Evolutionary conservation across 1,140 invertebrate genomes (phyloP), one percentile per base, ranked within the genome.

Genomic region (Danaus melanippus): DNA sequence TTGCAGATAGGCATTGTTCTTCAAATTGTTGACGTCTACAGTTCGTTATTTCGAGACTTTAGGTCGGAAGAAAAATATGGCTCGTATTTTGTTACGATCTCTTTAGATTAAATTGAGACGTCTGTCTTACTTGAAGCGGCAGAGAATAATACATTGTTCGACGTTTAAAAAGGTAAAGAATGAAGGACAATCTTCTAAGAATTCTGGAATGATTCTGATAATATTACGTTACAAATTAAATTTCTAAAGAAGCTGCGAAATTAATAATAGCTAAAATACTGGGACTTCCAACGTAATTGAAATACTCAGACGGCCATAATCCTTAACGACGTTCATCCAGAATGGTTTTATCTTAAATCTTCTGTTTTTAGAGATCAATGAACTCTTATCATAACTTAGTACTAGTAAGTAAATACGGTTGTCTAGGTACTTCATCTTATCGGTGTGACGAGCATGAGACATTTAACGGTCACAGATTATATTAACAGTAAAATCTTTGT

Each of bases 351-450:
- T 32, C 21, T 32, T 32, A 32, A 32, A 32, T 17, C 41, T 39
- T 46, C 45, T 43, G 52, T 54, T 54, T 50, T 44, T 15, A 42
- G 55, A 60, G 64, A 56, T 63, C 59, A 59, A 21, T 53, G 64
- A 66, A 60, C 66, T 40, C 60, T 64, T 69, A 69, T 66, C 66
- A 61, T 44, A 32, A 40, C 43, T 46, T 43, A 44, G 53, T 44
- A 47, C 46, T 42, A 32, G 21, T 42, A 42, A 49, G 50, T 58
- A 58, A 65, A 64, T 59, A 62, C 42, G 52, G 52, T 59, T 60
- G 58, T 50, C 62, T 60, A 47, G 47, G 56, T 56, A 57, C 62
- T 65, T 53, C 52, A 48, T 43, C 46, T 68, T 68, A 68, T 66
- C 63, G 56, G 52, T 50, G 40, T 58, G 53, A 68, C 57, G 56